Evolutionary conservation across 2,113 vertebrate species (phyloP), one percentile per base, ranked within the genome.

Genomic region (Atlantisia rogersi): DNA sequence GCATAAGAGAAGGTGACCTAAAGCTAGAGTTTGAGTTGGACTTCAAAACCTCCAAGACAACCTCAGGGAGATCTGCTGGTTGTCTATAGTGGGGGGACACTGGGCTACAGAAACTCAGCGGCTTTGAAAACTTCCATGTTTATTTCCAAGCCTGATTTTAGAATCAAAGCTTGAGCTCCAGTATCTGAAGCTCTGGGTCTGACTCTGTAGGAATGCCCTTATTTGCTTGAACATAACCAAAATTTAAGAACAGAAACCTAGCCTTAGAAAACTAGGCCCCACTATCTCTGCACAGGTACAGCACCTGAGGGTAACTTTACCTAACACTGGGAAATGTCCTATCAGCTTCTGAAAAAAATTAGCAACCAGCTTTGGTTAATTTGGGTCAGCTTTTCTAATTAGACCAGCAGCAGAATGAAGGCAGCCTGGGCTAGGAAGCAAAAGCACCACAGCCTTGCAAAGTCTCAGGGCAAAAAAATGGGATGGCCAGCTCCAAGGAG

Each of bases 371-470:
- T 79, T 86, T 9, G 13, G 81, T 92, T 93, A 89, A 82, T 87
- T 77, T 92, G 42, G 37, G 67, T 73, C 91, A 96, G 37, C 35
- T 95, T 96, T 96, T 94, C 97, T 93, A 95, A 92, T 79, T 82
- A 95, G 37, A 97, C 90, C 86, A 93, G n/a, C n/a, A 88, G 92
- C 71, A 88, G 14, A 75, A 79, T 15, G 37, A 89, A 93, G 68
- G 56, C 75, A 94, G 67, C 62, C 80, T 82, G 65, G 4, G 4
- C 78, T 90, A 76, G 63, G 70, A 95, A 97, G 85, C 84, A 88
- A 85, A 50, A 92, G 88, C 71, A 52, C 63, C 65, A 79, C 21
- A 60, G 81, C 64, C 55, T 83, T 44, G 59, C 78, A 24, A 74
- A 70, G 48, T 77, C 73, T 82, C 0, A 0, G 3, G 35, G 52